Conservation (phyloP, 2,888 invertebrate species). For the Gymnocheta viridis region DNA sequence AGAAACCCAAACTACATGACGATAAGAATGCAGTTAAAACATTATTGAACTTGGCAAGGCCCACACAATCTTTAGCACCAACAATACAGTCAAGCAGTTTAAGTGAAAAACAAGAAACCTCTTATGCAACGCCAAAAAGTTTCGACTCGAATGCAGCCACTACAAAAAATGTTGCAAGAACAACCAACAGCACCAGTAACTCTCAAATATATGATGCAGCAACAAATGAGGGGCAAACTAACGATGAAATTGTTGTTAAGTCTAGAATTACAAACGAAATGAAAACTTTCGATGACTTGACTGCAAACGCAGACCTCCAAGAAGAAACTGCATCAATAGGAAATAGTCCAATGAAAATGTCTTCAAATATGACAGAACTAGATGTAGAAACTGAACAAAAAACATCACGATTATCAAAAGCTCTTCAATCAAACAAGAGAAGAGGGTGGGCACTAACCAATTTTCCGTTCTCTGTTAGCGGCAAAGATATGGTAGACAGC, state of each 20-base stretch:
- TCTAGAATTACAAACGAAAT: constrained; percentile 34
- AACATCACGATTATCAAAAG: constrained; percentile 34
- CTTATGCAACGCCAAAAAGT: constrained; percentile 32
- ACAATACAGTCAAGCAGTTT: constrained; percentile 31
- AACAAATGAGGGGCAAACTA: background rate
- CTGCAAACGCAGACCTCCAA: constrained; percentile 38
- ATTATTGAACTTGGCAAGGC: constrained; percentile 64
- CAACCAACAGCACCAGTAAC: constrained; percentile 17
- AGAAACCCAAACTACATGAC: constrained; percentile 42
- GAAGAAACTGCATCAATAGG: constrained; percentile 18
- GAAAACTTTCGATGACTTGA: constrained; percentile 45
- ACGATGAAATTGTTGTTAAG: constrained; percentile 22
- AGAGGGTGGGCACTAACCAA: background rate
- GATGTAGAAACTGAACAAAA: background rate
- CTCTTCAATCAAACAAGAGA: constrained; percentile 26
- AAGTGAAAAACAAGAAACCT: constrained; percentile 42
- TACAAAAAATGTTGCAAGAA: background rate
- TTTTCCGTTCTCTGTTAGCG: background rate
- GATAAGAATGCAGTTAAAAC: constrained; percentile 54
- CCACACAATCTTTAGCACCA: constrained; percentile 60
- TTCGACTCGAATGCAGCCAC: background rate
- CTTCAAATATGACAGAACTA: constrained; percentile 37
- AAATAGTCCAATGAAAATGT: constrained; percentile 21
- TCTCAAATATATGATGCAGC: constrained; percentile 21
- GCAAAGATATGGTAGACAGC: background rate